phyloP scores from a whole-genome alignment of 2,797 vertebrate species.

The Cygnus olor region DNA sequence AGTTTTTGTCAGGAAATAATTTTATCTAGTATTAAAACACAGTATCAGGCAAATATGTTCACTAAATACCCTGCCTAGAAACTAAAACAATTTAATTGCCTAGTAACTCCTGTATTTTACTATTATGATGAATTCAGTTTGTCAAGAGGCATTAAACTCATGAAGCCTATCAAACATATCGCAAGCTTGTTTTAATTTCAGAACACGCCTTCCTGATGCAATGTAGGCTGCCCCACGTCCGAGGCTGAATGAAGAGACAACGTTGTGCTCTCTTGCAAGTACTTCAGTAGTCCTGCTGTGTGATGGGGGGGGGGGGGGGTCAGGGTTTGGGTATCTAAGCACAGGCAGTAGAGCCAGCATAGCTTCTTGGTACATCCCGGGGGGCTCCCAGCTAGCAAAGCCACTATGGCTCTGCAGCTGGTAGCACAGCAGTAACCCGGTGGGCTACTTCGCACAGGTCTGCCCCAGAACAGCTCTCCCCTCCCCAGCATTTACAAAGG shows the following conservation, averaged over 20 bases:
- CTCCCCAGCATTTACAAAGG: not conserved
- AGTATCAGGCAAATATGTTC: not conserved
- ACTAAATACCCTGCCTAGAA: not conserved
- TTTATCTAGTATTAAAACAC: not conserved
- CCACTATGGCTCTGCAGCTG: not conserved
- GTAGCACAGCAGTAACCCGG: too few relatives aligned
- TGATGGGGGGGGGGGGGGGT: too few relatives aligned
- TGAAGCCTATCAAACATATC: not conserved
- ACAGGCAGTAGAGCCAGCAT: not conserved
- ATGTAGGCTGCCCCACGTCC: not conserved
- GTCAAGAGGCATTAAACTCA: constrained; percentile 30
- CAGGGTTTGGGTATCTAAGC: not conserved
- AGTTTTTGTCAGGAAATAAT: not conserved
- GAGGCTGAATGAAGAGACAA: not conserved
- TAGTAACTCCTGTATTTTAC: not conserved
- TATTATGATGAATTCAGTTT: constrained; percentile 7
- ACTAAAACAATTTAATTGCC: not conserved
- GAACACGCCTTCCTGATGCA: not conserved
- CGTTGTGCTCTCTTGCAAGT: not conserved
- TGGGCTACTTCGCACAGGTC: not conserved
- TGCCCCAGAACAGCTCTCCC: not conserved
- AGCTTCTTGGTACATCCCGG: not conserved
- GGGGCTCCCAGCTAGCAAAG: not conserved
- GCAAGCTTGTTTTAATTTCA: not conserved
- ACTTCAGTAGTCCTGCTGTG: not conserved